Percentiles rank a stretch among this genome's conserved stretches.
Evolutionary conservation across 2,888 invertebrate species (phyloP).

Genomic region (Polymixis flavicincta): DNA sequence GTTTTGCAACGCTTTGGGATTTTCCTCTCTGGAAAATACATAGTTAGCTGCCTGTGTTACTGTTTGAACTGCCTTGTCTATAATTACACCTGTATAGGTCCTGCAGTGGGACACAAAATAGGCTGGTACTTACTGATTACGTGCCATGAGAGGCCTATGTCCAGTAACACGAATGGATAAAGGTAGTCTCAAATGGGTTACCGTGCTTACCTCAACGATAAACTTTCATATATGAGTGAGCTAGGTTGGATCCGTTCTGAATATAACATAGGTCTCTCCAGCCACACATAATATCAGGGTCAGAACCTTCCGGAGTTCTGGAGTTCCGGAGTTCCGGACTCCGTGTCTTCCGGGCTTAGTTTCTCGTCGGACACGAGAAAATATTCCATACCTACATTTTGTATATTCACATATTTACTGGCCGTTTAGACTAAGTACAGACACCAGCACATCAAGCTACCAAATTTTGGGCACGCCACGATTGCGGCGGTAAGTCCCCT

Average conservation of each 20-base stretch:
- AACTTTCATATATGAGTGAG: neutral
- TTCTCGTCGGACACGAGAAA: neutral
- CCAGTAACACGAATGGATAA: neutral
- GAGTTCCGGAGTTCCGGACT: neutral
- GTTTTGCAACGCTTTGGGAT: neutral
- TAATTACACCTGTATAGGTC: too few relatives aligned
- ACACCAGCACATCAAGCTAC: too few relatives aligned
- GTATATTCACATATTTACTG: neutral
- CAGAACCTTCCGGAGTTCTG: neutral
- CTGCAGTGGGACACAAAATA: too few relatives aligned
- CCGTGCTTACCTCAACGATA: neutral
- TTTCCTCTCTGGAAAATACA: constrained; percentile 10
- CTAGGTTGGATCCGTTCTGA: neutral
- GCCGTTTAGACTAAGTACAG: neutral
- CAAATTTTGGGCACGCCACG: too few relatives aligned
- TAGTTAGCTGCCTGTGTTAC: constrained; percentile 7
- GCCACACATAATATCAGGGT: too few relatives aligned
- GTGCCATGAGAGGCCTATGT: neutral
- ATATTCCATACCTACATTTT: neutral
- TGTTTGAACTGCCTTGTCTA: neutral
- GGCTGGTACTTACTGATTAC: neutral
- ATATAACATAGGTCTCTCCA: neutral
- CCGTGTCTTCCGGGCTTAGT: neutral
- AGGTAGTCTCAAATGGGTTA: neutral
- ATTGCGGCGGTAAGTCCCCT: too few relatives aligned